Base-by-base conservation (phyloP, 2,888 invertebrate genomes). In the Encarsia formosa region DNA sequence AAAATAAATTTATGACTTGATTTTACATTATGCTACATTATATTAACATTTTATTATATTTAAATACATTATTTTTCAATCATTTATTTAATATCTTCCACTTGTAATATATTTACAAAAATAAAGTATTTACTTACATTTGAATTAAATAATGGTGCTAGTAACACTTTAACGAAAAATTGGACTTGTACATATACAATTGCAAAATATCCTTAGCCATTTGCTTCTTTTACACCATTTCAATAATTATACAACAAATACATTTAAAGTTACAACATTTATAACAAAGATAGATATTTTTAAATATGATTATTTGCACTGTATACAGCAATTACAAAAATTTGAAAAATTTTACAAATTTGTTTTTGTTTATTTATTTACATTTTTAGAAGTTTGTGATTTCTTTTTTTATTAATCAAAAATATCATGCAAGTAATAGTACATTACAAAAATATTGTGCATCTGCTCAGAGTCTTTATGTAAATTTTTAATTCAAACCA, bases 1-100 rank as follows among this genome's bases (percentile, higher is more conserved):
- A 52, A 53, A 50, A 53, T 56, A 50, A 56, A 53, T 47, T 49
- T 43, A 43, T 49, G 46, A 56, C 52, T 55, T 52, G 45, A 38
- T 22, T 55, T 42, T 49, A 56, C 47, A 56, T 24, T 26, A n/a
- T 53, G 9, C 31, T 16, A 46, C 16, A 40, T 37, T 35, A 42
- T 40, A 29, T 16, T 26, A 47, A 31, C 44, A 16, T 9, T 51
- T 31, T 11, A 46, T 39, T 15, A 47, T n/a, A 18, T 37, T 46
- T 35, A 42, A 39, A 49, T 56, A 49, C 22, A 52, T 44, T 29
- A 31, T 40, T 23, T 51, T 44, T 45, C 44, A 46, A 38, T 38
- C 26, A 46, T 46, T 22, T 23, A 26, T 9, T 42, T 49, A 32
- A 38, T 41, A 35, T 9, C 23, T 43, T 38, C 23, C 24, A 1